phyloP scores from a whole-genome alignment of 2,888 invertebrate genomes.

The Ennomos erosarius region DNA sequence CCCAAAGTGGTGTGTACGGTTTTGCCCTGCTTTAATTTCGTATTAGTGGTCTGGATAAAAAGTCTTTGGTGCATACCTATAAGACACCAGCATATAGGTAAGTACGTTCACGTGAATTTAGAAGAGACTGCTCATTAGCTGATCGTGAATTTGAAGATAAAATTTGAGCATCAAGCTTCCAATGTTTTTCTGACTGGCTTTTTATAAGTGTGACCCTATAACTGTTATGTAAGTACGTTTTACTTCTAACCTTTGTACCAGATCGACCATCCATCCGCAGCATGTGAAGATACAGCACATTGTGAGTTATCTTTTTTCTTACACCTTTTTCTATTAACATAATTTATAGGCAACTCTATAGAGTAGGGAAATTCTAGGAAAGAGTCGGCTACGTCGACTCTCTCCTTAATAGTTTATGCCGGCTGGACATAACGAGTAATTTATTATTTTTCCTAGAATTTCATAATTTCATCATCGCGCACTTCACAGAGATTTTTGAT shows the following conservation, averaged over 20 bases:
- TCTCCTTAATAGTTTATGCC: constrained; percentile 24
- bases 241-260: constrained; percentile 63
- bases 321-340: constrained; percentile 19
- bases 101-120: no score
- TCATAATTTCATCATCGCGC: constrained; percentile 17
- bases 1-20: no score
- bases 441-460: constrained; percentile 29
- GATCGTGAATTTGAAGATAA: no score
- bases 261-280: constrained; percentile 70
- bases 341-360: constrained; percentile 14
- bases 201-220: no score
- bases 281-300: constrained; percentile 78
- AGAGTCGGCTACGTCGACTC: constrained; percentile 34
- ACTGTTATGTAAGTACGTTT: no score
- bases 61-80: no score
- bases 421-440: constrained; percentile 30
- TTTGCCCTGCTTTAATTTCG: no score
- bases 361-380: constrained; percentile 1
- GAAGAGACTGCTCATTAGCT: no score
- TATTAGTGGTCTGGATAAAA: no score
- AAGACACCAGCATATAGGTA: no score
- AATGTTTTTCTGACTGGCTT: no score
- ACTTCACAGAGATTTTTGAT: constrained; percentile 32
- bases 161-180: no score
- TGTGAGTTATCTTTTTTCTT: constrained; percentile 36